Percentiles rank a stretch among this genome's conserved stretches.
Evolutionary conservation across 1,140 invertebrate species (phyloP).

Genomic region (Spodoptera litura): DNA sequence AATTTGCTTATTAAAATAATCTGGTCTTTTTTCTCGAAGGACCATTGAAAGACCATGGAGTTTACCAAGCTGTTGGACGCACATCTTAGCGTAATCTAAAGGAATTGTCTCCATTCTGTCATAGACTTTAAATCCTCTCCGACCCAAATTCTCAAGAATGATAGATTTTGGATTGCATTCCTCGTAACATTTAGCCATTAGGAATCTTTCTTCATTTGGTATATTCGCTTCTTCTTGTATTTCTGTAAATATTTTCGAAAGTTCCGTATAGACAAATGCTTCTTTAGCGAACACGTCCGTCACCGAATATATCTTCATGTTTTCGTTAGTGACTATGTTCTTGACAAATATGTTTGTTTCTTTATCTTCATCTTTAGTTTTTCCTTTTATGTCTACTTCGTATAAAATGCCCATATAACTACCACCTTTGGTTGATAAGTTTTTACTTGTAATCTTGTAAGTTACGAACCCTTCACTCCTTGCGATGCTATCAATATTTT

Average conservation of each 20-base stretch:
- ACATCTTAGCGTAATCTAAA: conserved; percentile 57
- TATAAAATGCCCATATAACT: conserved; percentile 58
- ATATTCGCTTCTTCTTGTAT: conserved; percentile 64
- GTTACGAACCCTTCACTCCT: conserved; percentile 49
- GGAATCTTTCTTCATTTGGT: conserved; percentile 55
- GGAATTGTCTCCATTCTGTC: conserved; percentile 51
- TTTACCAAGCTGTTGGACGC: conserved; percentile 44
- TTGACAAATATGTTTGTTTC: conserved; percentile 65
- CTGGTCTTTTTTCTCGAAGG: conserved; percentile 44
- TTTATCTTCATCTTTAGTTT: conserved; percentile 53
- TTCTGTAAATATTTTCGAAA: conserved; percentile 53
- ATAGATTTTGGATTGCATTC: conserved; percentile 52
- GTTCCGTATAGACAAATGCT: conserved; percentile 57
- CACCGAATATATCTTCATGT: conserved; percentile 53
- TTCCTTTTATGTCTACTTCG: conserved; percentile 58
- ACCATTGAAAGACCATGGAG: conserved; percentile 56
- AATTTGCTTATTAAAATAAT: conserved; percentile 53
- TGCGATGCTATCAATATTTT: conserved; percentile 45
- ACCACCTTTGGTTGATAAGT: conserved; percentile 50
- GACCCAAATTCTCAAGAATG: conserved; percentile 63
- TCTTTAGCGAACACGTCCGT: conserved; percentile 56
- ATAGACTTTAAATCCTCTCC: conserved; percentile 57
- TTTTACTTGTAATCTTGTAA: conserved; percentile 33
- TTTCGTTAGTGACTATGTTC: conserved; percentile 48
- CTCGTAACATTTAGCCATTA: conserved; percentile 54